Conservation (phyloP, 2,113 vertebrate species). For the Pithys albifrons region DNA sequence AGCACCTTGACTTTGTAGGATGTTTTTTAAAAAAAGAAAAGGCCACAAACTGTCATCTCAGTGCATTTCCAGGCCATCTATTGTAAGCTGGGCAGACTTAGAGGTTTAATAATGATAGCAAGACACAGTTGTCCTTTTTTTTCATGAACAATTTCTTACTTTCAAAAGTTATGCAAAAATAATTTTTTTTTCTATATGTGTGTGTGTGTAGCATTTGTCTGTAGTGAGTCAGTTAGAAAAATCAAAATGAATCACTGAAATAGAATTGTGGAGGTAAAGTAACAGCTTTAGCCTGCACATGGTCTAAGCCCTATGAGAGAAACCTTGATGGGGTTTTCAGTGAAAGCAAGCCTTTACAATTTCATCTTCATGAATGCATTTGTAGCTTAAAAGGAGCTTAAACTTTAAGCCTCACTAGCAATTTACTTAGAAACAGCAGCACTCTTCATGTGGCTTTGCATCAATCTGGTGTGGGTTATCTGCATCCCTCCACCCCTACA, state of each 20-base stretch:
- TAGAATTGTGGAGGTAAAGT: not conserved
- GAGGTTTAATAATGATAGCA: not conserved
- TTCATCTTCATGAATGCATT: slow-evolving; percentile 30
- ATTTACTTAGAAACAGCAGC: not conserved
- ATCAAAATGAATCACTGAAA: not conserved
- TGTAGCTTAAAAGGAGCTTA: slow-evolving; percentile 27
- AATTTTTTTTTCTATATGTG: not conserved
- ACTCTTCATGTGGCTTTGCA: not conserved
- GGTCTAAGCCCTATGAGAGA: not conserved
- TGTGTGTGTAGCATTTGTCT: not conserved
- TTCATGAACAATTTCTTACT: not conserved
- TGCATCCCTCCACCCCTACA: not conserved
- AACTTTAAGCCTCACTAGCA: not conserved
- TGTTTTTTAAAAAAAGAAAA: not conserved
- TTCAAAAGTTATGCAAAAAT: not conserved
- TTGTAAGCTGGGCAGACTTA: not conserved
- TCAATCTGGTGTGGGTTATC: not conserved
- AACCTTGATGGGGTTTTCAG: not conserved
- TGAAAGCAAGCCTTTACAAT: not conserved
- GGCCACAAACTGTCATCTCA: not conserved
- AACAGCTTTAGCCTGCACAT: not conserved
- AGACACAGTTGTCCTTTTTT: not conserved
- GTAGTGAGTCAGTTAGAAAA: not conserved
- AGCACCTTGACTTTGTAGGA: not conserved
- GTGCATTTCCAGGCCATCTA: not conserved